Base-by-base conservation (phyloP, 2,113 vertebrate genomes). In the Jaculus jaculus region DNA sequence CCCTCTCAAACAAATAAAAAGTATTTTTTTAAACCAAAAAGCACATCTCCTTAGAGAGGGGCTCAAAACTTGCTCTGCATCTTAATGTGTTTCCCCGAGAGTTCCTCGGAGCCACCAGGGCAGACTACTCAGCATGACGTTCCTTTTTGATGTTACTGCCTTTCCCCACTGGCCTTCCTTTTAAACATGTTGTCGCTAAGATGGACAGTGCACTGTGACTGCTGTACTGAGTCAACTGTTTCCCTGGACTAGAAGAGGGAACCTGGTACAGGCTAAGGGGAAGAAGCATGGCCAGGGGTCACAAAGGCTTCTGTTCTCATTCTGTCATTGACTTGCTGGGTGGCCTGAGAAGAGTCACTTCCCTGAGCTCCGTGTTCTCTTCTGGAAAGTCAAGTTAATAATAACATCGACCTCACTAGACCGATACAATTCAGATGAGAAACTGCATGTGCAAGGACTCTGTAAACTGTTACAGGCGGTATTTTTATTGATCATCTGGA, bases 401-500 rank as follows among this genome's bases (percentile, higher is more conserved):
- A 87, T n/a, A 89, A 86, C 73, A 77, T 16, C 2, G 11, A 84
- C 9, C 6, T 87, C 73, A 80, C 23, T 3, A 21, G 21, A 26
- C 51, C 26, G 26, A 32, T 9, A 94, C 78, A 54, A 37, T 21
- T 90, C 51, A 66, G 73, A 23, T 66, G 60, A 79, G 42, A 86
- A 60, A 82, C 0, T n/a, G 12, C 23, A 63, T 84, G 26, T 12
- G 54, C 88, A 78, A n/a, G 58, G 37, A 42, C 68, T n/a, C 37
- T 39, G 11, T 78, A 82, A 90, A 86, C 47, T 69, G 6, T 42
- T 58, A 34, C 0, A 0, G 7, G 87, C 75, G 47, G 65, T 21
- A 24, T 66, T 92, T 88, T 94, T 82, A 89, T 88, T 69, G 85
- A 88, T 93, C 66, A 77, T 94, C 74, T 75, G 17, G 30, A 83